phyloP scores from a whole-genome alignment of 2,888 invertebrate species.

The Stegophylla sp. region DNA sequence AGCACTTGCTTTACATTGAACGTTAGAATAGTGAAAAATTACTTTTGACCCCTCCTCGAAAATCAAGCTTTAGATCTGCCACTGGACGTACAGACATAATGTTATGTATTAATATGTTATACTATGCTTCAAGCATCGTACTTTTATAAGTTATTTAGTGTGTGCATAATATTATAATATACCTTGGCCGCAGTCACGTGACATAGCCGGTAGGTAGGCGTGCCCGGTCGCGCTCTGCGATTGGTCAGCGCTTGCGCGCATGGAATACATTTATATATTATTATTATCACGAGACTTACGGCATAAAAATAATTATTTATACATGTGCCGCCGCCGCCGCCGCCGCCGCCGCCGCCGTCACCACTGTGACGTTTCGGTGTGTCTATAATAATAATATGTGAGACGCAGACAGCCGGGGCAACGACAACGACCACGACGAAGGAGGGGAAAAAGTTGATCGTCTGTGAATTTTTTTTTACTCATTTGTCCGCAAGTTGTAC shows the following conservation, averaged over 20 bases:
- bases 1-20: no score
- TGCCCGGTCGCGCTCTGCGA: slow-evolving; percentile 24
- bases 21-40: no score
- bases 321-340: slow-evolving; percentile 33
- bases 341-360: slow-evolving; percentile 14
- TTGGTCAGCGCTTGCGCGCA: slow-evolving; percentile 18
- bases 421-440: no score
- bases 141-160: background rate
- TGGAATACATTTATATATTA: slow-evolving; percentile 55
- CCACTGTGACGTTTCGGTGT: background rate
- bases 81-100: background rate
- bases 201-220: slow-evolving; percentile 50
- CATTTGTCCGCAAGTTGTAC: background rate
- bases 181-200: slow-evolving; percentile 37
- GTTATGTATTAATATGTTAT: background rate
- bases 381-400: no score
- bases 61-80: no score
- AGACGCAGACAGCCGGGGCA: no score
- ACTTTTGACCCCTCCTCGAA: no score
- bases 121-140: background rate
- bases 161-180: background rate
- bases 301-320: slow-evolving; percentile 51
- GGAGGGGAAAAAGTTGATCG: slow-evolving; percentile 42
- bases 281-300: slow-evolving; percentile 47
- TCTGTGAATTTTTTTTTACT: slow-evolving; percentile 32